Evolutionary conservation across 2,797 vertebrate species (phyloP), one percentile per base, ranked within the genome.

Genomic region (Crocodylus rhombifer): DNA sequence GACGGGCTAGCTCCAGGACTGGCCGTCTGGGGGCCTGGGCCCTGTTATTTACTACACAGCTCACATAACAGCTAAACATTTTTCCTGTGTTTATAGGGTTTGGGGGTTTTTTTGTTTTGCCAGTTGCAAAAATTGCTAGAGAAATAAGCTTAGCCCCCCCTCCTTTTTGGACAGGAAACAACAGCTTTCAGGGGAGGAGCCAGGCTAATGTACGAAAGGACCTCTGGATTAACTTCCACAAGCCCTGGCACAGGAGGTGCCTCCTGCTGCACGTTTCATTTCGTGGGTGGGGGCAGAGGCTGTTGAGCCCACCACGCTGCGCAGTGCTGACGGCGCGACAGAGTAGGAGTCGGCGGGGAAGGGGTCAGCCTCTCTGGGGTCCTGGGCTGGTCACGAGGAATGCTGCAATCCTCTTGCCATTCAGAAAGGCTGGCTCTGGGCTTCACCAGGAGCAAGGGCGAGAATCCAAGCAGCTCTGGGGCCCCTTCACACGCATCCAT

Each of bases 31-130:
- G 42, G 95, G 93, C 95, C 95, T 30, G 92, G 85, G 60, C 88
- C 93, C 93, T 58, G 96, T 95, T 96, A 94, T 97, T 96, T 97
- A 95, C 96, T 95, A 93, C 95, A 91, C 94, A 94, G 89, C 96
- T 96, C 91, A 92, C 89, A 95, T 95, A 83, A 97, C 90, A 91
- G 84, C 96, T 96, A 97, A 97, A 97, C 95, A 96, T 51, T 82
- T 86, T 93, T 95, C 82, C 84, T 90, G 78, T 97, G 95, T 97
- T 97, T 97, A 97, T 94, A 93, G 88, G 89, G 81, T 51, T 73
- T 51, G 81, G 88, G 55, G 67, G 6, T 56, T 91, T 91, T 28
- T 81, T 91, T 77, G 92, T 84, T 84, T 82, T 81, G 82, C 91
- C 20, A 4, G 88, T 91, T 73, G 85, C 94, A 93, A 77, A 87